A percentile compares a stretch with the other conserved stretches of the same genome.
These are phyloP conservation scores for Galagoides demidoff DNA, from an alignment of 2,797 vertebrate species.

Conservation along the genomic window DNA sequence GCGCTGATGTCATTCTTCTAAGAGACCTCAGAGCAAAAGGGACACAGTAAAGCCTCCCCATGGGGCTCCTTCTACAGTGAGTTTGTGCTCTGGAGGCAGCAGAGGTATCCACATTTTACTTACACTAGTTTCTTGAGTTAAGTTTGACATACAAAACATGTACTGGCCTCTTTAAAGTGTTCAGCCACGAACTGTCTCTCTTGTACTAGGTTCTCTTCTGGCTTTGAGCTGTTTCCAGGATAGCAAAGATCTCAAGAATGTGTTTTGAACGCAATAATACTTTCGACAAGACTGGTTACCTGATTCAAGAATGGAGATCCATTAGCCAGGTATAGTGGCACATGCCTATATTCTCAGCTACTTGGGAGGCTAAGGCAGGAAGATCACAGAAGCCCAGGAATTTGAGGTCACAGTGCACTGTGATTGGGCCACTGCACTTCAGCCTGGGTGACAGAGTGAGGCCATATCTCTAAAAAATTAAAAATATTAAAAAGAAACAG, in stretches of 20 bases:
- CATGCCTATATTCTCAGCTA: background rate
- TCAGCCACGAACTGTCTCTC: too few species aligned
- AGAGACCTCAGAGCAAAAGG: too few species aligned
- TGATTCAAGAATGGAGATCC: background rate
- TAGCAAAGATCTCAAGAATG: background rate
- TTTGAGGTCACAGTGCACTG: background rate
- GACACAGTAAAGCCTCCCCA: too few species aligned
- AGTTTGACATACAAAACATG: too few species aligned
- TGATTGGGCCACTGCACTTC: background rate
- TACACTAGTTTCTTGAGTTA: too few species aligned
- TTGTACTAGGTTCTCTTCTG: too few species aligned
- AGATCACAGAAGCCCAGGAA: background rate
- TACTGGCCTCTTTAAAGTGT: too few species aligned
- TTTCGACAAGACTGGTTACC: slow-evolving; percentile 9
- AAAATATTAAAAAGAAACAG: background rate
- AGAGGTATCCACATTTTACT: too few species aligned
- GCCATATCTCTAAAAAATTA: background rate
- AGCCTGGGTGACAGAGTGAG: background rate
- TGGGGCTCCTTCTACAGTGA: too few species aligned
- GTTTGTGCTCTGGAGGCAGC: too few species aligned
- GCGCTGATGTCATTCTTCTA: too few species aligned
- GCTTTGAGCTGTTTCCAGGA: too few species aligned
- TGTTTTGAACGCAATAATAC: background rate
- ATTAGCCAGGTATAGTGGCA: background rate
- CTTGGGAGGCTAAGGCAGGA: background rate